Conservation (phyloP, 2,888 invertebrate genomes). For the Ethmia dodecea region DNA sequence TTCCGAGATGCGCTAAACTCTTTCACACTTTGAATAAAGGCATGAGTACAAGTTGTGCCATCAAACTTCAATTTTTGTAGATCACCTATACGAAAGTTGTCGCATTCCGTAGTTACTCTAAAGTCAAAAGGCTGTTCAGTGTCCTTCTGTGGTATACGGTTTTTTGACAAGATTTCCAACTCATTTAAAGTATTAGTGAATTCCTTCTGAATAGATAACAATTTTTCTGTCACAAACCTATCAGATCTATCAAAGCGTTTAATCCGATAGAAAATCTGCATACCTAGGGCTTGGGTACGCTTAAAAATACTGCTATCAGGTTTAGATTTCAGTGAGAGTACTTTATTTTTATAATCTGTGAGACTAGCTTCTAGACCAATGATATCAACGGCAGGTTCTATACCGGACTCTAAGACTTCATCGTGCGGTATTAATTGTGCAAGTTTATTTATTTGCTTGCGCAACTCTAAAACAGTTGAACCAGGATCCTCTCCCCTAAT, state of each 20-base stretch:
- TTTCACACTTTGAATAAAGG: constrained; percentile 8
- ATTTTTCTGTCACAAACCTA: background rate
- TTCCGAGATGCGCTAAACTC: constrained; percentile 7
- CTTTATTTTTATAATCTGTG: background rate
- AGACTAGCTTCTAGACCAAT: background rate
- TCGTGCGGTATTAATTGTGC: background rate
- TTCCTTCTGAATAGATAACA: background rate
- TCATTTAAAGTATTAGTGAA: background rate
- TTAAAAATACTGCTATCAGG: background rate
- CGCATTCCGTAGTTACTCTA: background rate
- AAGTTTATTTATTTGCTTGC: constrained; percentile 6
- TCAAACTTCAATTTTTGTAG: constrained; percentile 9
- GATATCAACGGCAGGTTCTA: background rate
- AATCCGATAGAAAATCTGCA: background rate
- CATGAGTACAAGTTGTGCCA: constrained; percentile 11
- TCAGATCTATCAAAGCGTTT: background rate
- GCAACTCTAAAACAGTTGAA: background rate
- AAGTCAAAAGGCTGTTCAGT: background rate
- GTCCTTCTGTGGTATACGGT: background rate
- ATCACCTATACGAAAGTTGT: background rate
- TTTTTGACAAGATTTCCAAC: background rate
- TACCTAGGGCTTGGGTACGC: background rate
- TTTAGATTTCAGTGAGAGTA: background rate
- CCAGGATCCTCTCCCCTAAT: constrained; percentile 7
- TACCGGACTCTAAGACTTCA: background rate